phyloP scores from a whole-genome alignment of 1,140 invertebrate genomes.

The Drosophila tsacasi region DNA sequence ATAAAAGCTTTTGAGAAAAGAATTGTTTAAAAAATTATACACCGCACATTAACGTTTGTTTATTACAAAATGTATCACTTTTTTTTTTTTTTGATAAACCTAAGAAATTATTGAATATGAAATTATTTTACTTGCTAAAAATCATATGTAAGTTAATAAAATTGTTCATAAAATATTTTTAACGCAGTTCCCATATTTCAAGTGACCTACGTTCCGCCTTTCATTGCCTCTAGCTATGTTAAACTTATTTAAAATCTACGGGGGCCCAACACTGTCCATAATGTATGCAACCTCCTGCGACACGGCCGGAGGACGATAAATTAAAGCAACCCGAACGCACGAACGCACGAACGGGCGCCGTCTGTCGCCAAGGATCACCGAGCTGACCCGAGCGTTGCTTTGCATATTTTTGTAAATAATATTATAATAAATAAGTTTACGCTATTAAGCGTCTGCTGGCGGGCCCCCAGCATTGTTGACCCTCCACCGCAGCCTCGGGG shows the following conservation, averaged over 20 bases:
- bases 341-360: slow-evolving; percentile 36
- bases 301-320: slow-evolving; percentile 64
- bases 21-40: neutral
- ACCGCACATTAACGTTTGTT: too few species aligned
- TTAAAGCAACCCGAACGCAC: slow-evolving; percentile 54
- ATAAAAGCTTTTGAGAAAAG: too few species aligned
- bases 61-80: too few species aligned
- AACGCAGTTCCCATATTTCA: neutral
- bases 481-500: slow-evolving; percentile 32
- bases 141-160: too few species aligned
- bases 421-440: slow-evolving; percentile 80
- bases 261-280: slow-evolving; percentile 46
- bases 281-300: slow-evolving; percentile 72
- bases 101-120: neutral
- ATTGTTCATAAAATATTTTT: too few species aligned
- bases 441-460: slow-evolving; percentile 70
- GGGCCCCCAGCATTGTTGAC: slow-evolving; percentile 57
- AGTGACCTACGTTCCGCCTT: neutral
- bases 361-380: slow-evolving; percentile 61
- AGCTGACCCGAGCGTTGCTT: slow-evolving; percentile 40
- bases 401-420: slow-evolving; percentile 79
- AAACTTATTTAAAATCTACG: slow-evolving; percentile 4
- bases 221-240: neutral
- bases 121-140: neutral
- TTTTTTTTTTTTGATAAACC: too few species aligned